These are phyloP conservation scores for Mactromeris polynyma DNA, from an alignment of 2,888 invertebrate genomes.

Conservation along the genomic window DNA sequence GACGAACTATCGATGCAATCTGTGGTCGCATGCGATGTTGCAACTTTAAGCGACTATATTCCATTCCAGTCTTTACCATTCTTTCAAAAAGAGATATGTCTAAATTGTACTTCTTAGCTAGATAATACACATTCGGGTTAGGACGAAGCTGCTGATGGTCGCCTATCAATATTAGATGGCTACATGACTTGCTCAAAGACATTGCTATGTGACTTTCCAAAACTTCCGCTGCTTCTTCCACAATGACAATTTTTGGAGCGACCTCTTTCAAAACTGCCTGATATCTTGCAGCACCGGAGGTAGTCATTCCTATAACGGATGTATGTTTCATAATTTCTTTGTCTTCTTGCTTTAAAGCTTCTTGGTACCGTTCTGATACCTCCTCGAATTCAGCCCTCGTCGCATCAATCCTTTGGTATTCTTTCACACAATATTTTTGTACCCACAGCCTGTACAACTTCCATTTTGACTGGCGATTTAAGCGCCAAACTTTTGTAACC, in stretches of 20 bases:
- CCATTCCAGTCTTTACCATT: constrained; percentile 91
- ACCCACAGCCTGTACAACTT: constrained; percentile 87
- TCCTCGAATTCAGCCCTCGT: constrained; percentile 73
- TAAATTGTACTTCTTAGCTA: constrained; percentile 91
- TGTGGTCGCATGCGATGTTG: constrained; percentile 89
- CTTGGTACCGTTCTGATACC: constrained; percentile 70
- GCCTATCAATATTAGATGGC: constrained; percentile 94
- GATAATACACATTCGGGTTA: constrained; percentile 90
- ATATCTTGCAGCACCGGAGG: constrained; percentile 85
- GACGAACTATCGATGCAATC: constrained; percentile 80
- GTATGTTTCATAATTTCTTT: constrained; percentile 73
- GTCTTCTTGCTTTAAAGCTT: constrained; percentile 76
- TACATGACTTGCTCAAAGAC: constrained; percentile 91
- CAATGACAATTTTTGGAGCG: constrained; percentile 88
- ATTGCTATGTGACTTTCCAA: constrained; percentile 94
- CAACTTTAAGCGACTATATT: constrained; percentile 89
- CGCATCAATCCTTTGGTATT: constrained; percentile 48
- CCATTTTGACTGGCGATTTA: constrained; percentile 87
- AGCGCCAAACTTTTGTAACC: constrained; percentile 77
- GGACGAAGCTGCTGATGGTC: constrained; percentile 95
- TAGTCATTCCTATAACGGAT: constrained; percentile 86
- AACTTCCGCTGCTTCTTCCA: constrained; percentile 96
- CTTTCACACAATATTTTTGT: not conserved
- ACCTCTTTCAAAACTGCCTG: constrained; percentile 81
- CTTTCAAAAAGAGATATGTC: constrained; percentile 95